Evolutionary conservation across 2,797 vertebrate genomes (phyloP), one percentile per base, ranked within the genome.

Genomic region (Poeciliopsis infans): DNA sequence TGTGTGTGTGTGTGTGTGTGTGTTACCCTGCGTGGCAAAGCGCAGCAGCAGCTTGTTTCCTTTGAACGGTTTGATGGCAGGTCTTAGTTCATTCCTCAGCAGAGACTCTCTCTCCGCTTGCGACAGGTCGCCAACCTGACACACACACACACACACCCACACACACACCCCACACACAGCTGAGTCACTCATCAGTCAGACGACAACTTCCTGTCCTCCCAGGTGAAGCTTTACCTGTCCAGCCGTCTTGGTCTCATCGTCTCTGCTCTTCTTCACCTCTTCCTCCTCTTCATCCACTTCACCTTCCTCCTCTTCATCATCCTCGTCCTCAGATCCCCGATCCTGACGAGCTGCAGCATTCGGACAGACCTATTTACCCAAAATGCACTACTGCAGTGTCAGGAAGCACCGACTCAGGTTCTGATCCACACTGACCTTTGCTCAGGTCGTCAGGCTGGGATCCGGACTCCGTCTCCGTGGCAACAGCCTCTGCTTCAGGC

Each of bases 31-130:
- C 1, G 97, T 99, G 82, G 98, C 97, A 88, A 99, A 97, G 79
- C 98, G 97, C 92, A 99, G 95, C 79, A 97, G 93, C 0, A 99
- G 95, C 47, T 97, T 97, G 93, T 99, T 99, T 92, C 97, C 98
- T 95, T 98, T 99, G 86, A 97, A 97, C 55, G 96, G 91, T 91
- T 96, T 97, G 90, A 95, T 95, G 51, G 96, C 95, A 7, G 97
- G 96, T n/a, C 98, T 95, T 72, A 96, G 94, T 79, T 99, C 97
- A 20, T 99, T 99, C n/a, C 95, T 96, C 84, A 98, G 93, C 77
- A 99, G 95, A 75, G 97, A 98, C 57, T 97, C 96, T 78, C 96
- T 95, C 95, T 99, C 98, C 5, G 94, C 95, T 51, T 95, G 90
- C 47, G 97, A 97, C 72, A 99, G 93, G 10, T 96, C 94, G 41